Evolutionary conservation across 1,140 invertebrate genomes (phyloP).

Genomic region (Saccostrea glomerata): DNA sequence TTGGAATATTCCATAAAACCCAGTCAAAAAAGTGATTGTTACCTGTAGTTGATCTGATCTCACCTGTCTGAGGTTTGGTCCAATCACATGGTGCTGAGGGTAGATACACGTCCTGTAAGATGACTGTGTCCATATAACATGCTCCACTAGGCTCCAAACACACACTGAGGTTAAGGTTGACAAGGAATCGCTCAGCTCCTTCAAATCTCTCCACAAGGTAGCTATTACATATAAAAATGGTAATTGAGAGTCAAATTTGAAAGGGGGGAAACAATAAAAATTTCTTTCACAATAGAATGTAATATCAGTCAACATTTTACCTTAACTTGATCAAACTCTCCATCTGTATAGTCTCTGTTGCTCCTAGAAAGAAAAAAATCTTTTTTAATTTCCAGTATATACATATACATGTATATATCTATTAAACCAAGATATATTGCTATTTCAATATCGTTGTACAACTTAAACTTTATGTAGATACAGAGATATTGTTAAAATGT

Average conservation of each 20-base stretch:
- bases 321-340: background rate
- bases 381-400: no score
- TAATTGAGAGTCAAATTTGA: background rate
- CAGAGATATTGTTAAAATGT: no score
- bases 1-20: no score
- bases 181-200: constrained; percentile 31
- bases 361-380: background rate
- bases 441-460: no score
- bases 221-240: background rate
- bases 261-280: background rate
- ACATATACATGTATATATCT: no score
- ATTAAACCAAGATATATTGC: no score
- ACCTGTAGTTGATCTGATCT: background rate
- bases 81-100: background rate
- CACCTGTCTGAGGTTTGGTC: background rate
- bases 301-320: background rate
- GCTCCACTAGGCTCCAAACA: constrained; percentile 42
- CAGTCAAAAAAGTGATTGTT: background rate
- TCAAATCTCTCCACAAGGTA: constrained; percentile 32
- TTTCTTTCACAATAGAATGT: background rate
- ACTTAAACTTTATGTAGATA: no score
- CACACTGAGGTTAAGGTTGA: constrained; percentile 48
- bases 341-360: background rate
- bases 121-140: constrained; percentile 30
- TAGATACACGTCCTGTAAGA: background rate